Base-by-base conservation (phyloP, 2,113 vertebrate genomes). In the Murina feae region DNA sequence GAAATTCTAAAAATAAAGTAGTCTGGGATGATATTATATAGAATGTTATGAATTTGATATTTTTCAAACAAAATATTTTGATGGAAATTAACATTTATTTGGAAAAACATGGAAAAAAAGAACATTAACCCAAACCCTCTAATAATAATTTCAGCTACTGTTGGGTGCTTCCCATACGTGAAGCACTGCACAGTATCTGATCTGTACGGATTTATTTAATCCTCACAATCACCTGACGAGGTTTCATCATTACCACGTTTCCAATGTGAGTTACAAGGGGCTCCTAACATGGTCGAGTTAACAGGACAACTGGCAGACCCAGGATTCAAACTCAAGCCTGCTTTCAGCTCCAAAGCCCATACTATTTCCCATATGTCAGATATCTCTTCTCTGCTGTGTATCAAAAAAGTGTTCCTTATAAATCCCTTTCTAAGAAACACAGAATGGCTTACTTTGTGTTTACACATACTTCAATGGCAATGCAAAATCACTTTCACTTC, bases 51-150 rank as follows among this genome's bases (percentile, higher is more conserved):
- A 72, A 87, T 84, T 74, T 79, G 28, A 11, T 92, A 80, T 80
- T 87, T 95, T 78, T 30, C 80, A 93, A 92, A 89, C 5, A 78
- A 66, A 90, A 82, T 2, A 86, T 68, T 65, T n/a, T 71, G 4
- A 69, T 60, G 16, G 49, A 93, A 86, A 89, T 78, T 25, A 65
- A 65, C 42, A 92, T 21, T 85, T 75, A 42, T 35, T 81, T 65
- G 2, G 4, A 47, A 21, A 11, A 16, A 18, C 6, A 53, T 9
- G n/a, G 6, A 35, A 63, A 32, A 9, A 20, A 68, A 47, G 28
- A 58, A 68, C 4, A 63, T 39, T 90, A 90, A 60, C 23, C 9
- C 30, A 86, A 82, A 37, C 9, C 78, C 21, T 89, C 44, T 47
- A 83, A 23, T 42, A 68, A 49, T 42, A 76, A 90, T 28, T 79